phyloP scores from a whole-genome alignment of 2,113 vertebrate genomes.

The Lanius collurio region DNA sequence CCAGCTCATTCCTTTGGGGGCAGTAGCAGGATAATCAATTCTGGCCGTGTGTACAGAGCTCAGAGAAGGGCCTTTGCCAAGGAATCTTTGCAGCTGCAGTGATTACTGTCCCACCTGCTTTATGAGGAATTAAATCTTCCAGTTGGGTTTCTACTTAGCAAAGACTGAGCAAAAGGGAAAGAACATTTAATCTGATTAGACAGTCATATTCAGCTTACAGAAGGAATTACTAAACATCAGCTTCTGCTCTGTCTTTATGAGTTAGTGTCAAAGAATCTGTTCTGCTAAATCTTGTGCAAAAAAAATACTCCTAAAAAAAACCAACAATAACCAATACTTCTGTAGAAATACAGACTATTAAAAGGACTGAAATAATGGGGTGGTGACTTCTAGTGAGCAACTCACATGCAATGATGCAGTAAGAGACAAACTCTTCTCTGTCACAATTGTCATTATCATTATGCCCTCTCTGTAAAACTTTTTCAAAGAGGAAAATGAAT shows the following conservation, averaged over 20 bases:
- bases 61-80: background rate
- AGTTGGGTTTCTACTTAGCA: background rate
- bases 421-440: background rate
- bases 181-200: background rate
- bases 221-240: background rate
- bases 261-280: background rate
- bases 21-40: background rate
- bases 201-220: background rate
- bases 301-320: background rate
- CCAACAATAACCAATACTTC: background rate
- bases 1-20: background rate
- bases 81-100: background rate
- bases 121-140: background rate
- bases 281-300: background rate
- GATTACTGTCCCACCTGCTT: background rate
- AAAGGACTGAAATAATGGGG: background rate
- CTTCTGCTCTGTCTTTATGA: background rate
- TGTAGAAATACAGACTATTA: background rate
- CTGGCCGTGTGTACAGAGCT: background rate
- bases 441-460: background rate
- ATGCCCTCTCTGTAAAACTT: background rate
- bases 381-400: background rate
- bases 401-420: background rate
- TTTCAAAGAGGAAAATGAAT: background rate
- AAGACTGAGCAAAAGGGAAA: background rate